These are phyloP conservation scores for Neomorphus geoffroyi DNA, from an alignment of 2,797 vertebrate genomes.

Conservation along the genomic window DNA sequence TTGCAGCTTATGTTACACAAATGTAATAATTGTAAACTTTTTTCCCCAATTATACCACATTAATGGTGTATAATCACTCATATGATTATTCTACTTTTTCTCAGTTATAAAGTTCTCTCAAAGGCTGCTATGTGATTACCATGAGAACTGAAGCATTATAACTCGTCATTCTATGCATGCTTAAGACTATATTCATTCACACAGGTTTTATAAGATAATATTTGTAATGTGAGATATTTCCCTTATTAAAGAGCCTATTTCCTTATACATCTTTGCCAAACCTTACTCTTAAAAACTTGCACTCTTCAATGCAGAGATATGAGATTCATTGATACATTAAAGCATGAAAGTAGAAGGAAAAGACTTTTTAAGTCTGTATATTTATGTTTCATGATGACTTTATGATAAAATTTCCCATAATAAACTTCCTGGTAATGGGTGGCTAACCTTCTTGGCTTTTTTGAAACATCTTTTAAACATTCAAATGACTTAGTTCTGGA, in stretches of 20 bases:
- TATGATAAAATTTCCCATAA: not conserved
- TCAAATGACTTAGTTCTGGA: not conserved
- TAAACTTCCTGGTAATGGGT: not conserved
- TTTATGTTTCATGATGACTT: not conserved
- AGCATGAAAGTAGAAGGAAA: not conserved
- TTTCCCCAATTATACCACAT: too few species aligned
- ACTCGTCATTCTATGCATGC: not conserved
- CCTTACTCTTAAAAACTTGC: not conserved
- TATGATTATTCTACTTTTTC: not conserved
- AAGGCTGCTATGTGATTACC: not conserved
- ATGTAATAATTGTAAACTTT: not conserved
- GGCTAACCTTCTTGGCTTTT: not conserved
- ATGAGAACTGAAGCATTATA: not conserved
- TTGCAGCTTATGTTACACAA: not conserved
- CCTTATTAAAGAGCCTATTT: not conserved
- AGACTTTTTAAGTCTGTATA: not conserved
- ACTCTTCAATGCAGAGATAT: not conserved
- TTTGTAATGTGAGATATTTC: not conserved
- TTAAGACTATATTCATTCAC: not conserved
- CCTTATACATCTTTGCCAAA: not conserved
- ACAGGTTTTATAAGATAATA: not conserved
- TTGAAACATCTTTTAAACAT: not conserved
- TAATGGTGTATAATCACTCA: not conserved
- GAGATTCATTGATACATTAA: not conserved
- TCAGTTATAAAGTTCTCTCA: not conserved